Evolutionary conservation across 2,797 vertebrate species (phyloP).

Genomic region (Muraenolepis orangiensis): DNA sequence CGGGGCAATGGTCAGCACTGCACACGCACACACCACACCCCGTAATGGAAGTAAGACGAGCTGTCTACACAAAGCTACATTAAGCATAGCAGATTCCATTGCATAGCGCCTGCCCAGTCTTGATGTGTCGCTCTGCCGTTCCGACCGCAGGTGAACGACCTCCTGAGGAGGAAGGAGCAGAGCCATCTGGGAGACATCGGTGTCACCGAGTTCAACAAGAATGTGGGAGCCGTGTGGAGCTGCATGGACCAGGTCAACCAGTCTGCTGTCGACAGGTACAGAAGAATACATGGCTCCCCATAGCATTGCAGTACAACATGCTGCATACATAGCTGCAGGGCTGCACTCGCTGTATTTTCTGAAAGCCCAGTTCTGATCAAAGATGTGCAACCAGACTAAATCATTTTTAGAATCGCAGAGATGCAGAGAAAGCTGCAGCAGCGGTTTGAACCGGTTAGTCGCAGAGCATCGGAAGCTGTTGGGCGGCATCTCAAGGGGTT

Average conservation of each 20-base stretch:
- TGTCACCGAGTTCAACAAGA: slow-evolving; percentile 85
- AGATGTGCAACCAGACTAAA: too few species aligned
- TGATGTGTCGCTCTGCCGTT: not conserved
- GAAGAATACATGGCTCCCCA: not conserved
- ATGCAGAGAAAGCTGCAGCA: not conserved
- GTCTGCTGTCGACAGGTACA: slow-evolving; percentile 61
- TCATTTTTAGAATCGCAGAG: too few species aligned
- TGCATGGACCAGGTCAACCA: slow-evolving; percentile 47
- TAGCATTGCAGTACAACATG: not conserved
- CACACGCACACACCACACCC: not conserved
- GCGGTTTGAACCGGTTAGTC: not conserved
- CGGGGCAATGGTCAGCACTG: slow-evolving; percentile 70
- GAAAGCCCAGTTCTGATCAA: too few species aligned
- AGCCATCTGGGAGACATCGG: slow-evolving; percentile 71
- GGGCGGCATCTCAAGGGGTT: not conserved
- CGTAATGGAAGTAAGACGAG: not conserved
- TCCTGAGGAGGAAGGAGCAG: slow-evolving; percentile 84
- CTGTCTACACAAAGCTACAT: not conserved
- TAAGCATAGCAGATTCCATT: not conserved
- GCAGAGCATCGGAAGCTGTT: not conserved
- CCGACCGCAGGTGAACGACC: slow-evolving; percentile 75
- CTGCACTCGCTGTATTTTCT: too few species aligned
- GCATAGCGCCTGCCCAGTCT: not conserved
- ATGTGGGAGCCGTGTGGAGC: slow-evolving; percentile 72
- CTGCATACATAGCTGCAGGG: not conserved